phyloP scores from a whole-genome alignment of 1,140 invertebrate genomes.

The Heliconius eleuchia region DNA sequence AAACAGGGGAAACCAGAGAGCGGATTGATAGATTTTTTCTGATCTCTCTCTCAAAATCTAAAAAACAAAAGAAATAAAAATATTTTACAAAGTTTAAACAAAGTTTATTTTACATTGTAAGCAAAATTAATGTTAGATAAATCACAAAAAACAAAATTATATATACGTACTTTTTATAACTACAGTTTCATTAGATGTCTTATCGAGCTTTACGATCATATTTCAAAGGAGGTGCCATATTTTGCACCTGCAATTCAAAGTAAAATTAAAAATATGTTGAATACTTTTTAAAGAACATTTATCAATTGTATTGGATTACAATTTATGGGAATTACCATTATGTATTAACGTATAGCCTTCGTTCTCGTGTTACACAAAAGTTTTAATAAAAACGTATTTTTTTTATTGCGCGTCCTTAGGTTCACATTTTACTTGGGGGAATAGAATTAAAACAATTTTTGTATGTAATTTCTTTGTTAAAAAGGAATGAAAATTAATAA shows the following conservation, averaged over 20 bases:
- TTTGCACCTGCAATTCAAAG: constrained; percentile 25
- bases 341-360: neutral
- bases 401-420: neutral
- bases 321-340: constrained; percentile 4
- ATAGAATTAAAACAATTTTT: no score
- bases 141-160: neutral
- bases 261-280: constrained; percentile 15
- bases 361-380: neutral
- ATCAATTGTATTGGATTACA: constrained; percentile 9
- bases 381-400: neutral
- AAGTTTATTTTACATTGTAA: constrained; percentile 1
- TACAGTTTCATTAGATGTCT: neutral
- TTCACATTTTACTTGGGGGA: neutral
- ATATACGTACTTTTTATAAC: neutral
- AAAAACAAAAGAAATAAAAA: neutral
- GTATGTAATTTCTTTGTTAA: no score
- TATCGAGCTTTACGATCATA: constrained; percentile 5
- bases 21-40: neutral
- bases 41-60: no score
- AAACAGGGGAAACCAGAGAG: no score
- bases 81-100: neutral
- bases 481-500: no score
- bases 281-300: constrained; percentile 6
- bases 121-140: neutral
- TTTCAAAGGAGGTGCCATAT: constrained; percentile 12